Evolutionary conservation across 2,888 invertebrate species (phyloP).

Genomic region (Byasa hedistus): DNA sequence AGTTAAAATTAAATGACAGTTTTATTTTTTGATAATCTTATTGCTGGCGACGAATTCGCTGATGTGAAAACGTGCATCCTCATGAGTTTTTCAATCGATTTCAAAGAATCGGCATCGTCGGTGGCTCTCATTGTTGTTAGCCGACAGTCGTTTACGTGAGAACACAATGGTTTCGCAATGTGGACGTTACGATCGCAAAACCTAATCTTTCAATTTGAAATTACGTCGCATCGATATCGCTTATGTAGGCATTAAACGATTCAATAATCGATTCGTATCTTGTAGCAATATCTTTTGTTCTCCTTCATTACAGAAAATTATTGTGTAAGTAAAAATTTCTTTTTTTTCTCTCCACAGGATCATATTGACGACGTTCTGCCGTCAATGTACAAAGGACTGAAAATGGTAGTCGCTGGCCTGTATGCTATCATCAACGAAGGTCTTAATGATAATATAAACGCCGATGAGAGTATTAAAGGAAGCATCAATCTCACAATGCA

Average conservation of each 20-base stretch:
- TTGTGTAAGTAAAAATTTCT: background rate
- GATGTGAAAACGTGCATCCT: constrained; percentile 78
- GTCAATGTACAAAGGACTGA: constrained; percentile 83
- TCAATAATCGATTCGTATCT: background rate
- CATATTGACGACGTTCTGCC: constrained; percentile 70
- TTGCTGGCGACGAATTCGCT: constrained; percentile 70
- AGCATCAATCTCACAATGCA: constrained; percentile 81
- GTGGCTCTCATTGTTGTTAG: constrained; percentile 75
- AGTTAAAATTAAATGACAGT: background rate
- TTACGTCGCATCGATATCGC: constrained; percentile 42
- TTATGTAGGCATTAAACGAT: constrained; percentile 8
- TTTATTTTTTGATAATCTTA: constrained; percentile 45
- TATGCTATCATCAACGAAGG: constrained; percentile 83
- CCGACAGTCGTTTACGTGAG: constrained; percentile 75
- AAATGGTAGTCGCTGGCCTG: constrained; percentile 85
- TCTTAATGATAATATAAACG: constrained; percentile 54
- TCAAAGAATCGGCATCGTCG: constrained; percentile 74
- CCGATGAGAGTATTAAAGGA: constrained; percentile 52
- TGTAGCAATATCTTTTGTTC: background rate
- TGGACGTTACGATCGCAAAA: constrained; percentile 48
- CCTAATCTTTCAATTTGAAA: constrained; percentile 53
- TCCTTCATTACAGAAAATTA: background rate
- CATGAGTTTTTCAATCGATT: constrained; percentile 75
- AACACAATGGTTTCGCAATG: constrained; percentile 73
- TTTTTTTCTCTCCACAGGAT: constrained; percentile 43